Conservation (phyloP, 2,888 invertebrate genomes). For the Thereva unica region DNA sequence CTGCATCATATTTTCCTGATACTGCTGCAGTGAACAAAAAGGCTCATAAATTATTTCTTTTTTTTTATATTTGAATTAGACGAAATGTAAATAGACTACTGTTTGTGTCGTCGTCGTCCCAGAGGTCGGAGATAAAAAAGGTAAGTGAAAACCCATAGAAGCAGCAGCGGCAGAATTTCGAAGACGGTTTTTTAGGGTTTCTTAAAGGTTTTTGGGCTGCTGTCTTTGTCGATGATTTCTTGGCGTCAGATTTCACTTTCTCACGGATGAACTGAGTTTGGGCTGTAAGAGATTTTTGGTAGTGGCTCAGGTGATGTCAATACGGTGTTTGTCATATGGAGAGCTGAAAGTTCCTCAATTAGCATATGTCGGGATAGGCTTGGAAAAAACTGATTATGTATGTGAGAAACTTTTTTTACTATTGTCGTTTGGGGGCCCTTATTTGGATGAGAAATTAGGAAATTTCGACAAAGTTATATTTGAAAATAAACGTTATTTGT, state of each 20-base stretch:
- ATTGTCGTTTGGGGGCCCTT: not conserved
- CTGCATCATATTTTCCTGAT: not conserved
- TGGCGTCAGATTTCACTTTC: conserved; percentile 11
- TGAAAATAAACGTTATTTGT: no score
- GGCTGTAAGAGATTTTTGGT: not conserved
- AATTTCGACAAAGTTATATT: no score
- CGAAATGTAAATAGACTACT: conserved; percentile 31
- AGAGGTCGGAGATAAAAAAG: conserved; percentile 1
- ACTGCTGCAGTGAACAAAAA: not conserved
- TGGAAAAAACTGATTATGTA: not conserved
- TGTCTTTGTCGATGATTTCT: not conserved
- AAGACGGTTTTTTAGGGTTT: conserved; percentile 1
- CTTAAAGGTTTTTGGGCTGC: conserved; percentile 6
- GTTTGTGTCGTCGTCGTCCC: conserved; percentile 1
- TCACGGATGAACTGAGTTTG: conserved; percentile 5
- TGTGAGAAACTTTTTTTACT: conserved; percentile 12
- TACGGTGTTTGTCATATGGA: not conserved
- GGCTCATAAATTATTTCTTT: conserved; percentile 27
- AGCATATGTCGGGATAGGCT: conserved; percentile 10
- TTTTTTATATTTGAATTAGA: conserved; percentile 25
- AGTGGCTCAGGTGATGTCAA: no score
- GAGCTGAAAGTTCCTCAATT: conserved; percentile 11
- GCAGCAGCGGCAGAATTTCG: not conserved
- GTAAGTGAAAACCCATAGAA: conserved; percentile 1
- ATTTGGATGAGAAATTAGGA: no score